These are phyloP conservation scores for Holacanthus passer DNA, from an alignment of 2,113 vertebrate species.

Conservation along the genomic window DNA sequence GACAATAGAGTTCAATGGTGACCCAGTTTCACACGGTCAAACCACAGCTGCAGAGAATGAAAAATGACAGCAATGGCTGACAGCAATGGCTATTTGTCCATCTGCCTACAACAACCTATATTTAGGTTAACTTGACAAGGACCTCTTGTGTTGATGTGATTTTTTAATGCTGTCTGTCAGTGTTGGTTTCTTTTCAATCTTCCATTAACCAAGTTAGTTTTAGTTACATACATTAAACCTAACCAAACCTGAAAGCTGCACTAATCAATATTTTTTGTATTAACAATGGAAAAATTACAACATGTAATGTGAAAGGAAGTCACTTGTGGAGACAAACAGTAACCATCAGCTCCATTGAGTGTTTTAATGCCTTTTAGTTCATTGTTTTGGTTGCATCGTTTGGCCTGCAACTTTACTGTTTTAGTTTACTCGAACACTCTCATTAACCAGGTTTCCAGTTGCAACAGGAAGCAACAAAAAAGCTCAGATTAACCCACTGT, in stretches of 20 bases:
- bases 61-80: background rate
- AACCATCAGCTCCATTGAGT: too few species aligned
- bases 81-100: background rate
- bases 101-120: background rate
- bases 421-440: background rate
- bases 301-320: too few species aligned
- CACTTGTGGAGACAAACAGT: too few species aligned
- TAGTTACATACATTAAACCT: background rate
- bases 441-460: background rate
- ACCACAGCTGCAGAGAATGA: background rate
- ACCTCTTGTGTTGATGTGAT: background rate
- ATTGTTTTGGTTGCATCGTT: background rate
- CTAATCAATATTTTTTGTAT: background rate
- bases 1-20: background rate
- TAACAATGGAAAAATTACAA: too few species aligned
- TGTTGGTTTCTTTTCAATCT: background rate
- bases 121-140: background rate
- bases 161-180: background rate
- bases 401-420: background rate
- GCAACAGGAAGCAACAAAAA: background rate
- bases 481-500: too few species aligned
- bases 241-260: too few species aligned
- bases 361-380: background rate
- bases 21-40: background rate
- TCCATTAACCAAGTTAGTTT: background rate